Percentiles rank a stretch among this genome's conserved stretches.
phyloP scores from a whole-genome alignment of 1,140 invertebrate species.

The silkworm (Bombyx mori) region DNA sequence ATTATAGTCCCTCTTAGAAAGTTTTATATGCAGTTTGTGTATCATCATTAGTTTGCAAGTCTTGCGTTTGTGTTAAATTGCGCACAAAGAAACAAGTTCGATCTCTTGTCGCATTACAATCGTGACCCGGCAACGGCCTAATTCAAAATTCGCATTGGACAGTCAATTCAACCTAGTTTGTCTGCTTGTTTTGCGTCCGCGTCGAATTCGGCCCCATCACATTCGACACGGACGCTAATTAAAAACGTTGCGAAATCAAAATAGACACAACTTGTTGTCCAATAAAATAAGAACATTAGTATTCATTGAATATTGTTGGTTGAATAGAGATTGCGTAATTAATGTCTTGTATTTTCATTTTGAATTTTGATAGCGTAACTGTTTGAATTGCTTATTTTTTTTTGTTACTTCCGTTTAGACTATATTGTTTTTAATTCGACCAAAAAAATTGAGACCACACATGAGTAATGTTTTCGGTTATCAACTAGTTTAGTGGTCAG shows the following conservation, averaged over 20 bases:
- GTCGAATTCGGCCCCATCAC: constrained; percentile 21
- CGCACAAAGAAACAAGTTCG: not conserved
- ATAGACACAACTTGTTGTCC: no score
- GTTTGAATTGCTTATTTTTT: no score
- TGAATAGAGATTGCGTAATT: no score
- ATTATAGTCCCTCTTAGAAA: no score
- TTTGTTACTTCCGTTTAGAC: no score
- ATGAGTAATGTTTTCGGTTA: not conserved
- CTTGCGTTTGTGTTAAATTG: not conserved
- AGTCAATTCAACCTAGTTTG: constrained; percentile 17
- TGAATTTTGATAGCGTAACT: no score
- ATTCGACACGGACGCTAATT: constrained; percentile 30
- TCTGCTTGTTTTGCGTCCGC: constrained; percentile 15
- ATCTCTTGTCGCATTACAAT: constrained; percentile 12
- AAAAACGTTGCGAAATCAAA: constrained; percentile 1
- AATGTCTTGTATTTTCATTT: no score
- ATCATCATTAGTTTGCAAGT: not conserved
- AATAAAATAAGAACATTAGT: no score
- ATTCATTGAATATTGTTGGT: no score
- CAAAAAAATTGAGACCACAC: not conserved
- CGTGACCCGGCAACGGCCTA: constrained; percentile 11
- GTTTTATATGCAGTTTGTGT: no score
- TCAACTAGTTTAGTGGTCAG: constrained; percentile 17
- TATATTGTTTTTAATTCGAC: no score
- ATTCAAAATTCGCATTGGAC: constrained; percentile 13